Conservation (phyloP, 2,113 vertebrate genomes). For the Alaudala cheleensis region DNA sequence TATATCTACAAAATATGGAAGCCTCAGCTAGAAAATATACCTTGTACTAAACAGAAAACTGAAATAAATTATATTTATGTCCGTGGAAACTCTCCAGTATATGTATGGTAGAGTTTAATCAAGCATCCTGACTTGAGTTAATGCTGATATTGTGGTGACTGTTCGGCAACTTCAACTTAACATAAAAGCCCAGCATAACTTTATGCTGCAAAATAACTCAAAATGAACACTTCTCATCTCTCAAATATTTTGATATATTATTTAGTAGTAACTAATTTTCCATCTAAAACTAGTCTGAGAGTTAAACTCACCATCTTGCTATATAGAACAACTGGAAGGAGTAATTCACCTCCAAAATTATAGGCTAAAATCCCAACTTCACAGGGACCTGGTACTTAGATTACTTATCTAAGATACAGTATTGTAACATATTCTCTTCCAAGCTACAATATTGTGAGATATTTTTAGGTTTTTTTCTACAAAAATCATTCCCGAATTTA, state of each 20-base stretch:
- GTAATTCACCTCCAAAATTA: neutral
- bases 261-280: neutral
- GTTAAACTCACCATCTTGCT: neutral
- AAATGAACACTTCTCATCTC: neutral
- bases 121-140: neutral
- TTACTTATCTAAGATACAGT: neutral
- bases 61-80: neutral
- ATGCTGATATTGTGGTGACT: neutral
- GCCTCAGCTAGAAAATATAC: neutral
- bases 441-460: neutral
- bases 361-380: neutral
- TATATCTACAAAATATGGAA: neutral
- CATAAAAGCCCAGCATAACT: neutral
- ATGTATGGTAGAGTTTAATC: neutral
- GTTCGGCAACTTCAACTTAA: neutral
- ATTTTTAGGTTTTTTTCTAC: neutral
- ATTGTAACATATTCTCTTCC: neutral
- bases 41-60: neutral
- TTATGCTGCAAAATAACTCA: neutral
- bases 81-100: neutral
- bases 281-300: neutral
- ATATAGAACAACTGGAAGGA: neutral
- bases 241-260: neutral
- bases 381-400: neutral
- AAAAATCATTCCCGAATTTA: neutral